Base-by-base conservation (phyloP, 2,113 vertebrate species). In the Connochaetes taurinus region DNA sequence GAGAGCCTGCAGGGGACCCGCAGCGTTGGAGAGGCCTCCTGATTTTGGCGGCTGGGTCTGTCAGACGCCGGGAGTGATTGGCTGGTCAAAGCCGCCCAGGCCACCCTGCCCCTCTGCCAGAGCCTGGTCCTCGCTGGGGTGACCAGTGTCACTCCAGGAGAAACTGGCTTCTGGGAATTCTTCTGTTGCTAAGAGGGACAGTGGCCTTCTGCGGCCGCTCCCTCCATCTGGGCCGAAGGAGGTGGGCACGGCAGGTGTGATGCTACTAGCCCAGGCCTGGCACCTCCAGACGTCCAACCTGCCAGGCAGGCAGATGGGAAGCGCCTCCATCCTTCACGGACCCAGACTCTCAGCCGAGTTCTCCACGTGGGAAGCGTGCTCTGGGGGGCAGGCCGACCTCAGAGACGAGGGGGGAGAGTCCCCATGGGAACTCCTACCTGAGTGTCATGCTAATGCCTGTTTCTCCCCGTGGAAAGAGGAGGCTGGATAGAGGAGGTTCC, bases 281-380 rank as follows among this genome's bases (percentile, higher is more conserved):
- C 25, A 33, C 25, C 9, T 3, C 7, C 45, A 62, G n/a, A 31
- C 2, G 5, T 43, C 58, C 64, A 53, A 8, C n/a, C 7, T 17
- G 36, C 53, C 23, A 78, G 36, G 58, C n/a, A 53, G 53, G 27
- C 31, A 67, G 47, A 58, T 2, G 16, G 74, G 31, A 16, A 19
- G 82, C 33, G 29, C 29, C 40, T 31, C 5, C 6, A 25, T 15
- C 23, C 43, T 47, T 9, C 15, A 33, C 1, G 11, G 3, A 45
- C 33, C 47, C 53, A n/a, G 82, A 64, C 36, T 23, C 27, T 43
- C n/a, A 36, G 64, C 27, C 25, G 17, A 43, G 71, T 31, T 19
- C 25, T 8, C 16, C 43, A 12, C 21, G 1, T 9, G n/a, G 74
- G 67, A n/a, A 47, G 33, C 3, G 0, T 0, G 27, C 27, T 87